Conservation (phyloP, 2,888 invertebrate genomes). For the Aricia artaxerxes region DNA sequence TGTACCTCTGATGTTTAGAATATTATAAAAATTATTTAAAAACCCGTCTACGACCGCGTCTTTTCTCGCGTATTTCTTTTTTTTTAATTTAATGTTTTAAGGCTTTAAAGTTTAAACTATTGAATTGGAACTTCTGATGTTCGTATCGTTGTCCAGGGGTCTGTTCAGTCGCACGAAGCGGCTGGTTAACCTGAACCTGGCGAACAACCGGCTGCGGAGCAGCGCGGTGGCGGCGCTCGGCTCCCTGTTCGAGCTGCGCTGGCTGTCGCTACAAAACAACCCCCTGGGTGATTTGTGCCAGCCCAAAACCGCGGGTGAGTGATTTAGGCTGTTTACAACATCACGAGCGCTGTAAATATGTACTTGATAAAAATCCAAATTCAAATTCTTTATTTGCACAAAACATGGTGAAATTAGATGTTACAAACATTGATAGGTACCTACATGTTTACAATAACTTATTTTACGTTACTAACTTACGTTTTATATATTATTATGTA, state of each 20-base stretch:
- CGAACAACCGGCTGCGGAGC: slow-evolving; percentile 37
- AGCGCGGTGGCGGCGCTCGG: slow-evolving; percentile 37
- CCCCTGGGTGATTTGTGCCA: slow-evolving; percentile 46
- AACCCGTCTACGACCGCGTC: neutral
- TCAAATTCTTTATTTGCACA: no score
- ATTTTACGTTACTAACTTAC: no score
- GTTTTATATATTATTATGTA: no score
- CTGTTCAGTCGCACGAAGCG: slow-evolving; percentile 1
- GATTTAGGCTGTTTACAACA: no score
- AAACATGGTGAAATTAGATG: no score
- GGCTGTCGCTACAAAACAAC: slow-evolving; percentile 42
- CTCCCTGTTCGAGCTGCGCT: slow-evolving; percentile 38
- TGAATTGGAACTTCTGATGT: neutral
- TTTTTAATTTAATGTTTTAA: neutral
- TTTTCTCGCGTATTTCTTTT: neutral
- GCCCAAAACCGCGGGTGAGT: slow-evolving; percentile 36
- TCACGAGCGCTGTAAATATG: no score
- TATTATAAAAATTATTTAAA: neutral
- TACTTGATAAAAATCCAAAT: no score
- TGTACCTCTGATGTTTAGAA: neutral
- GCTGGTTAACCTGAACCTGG: slow-evolving; percentile 34
- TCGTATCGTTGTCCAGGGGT: slow-evolving; percentile 4
- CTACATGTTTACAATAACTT: no score
- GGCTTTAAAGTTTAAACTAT: neutral
- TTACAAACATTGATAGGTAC: no score